phyloP scores from a whole-genome alignment of 2,797 vertebrate genomes.

The Tadarida brasiliensis region DNA sequence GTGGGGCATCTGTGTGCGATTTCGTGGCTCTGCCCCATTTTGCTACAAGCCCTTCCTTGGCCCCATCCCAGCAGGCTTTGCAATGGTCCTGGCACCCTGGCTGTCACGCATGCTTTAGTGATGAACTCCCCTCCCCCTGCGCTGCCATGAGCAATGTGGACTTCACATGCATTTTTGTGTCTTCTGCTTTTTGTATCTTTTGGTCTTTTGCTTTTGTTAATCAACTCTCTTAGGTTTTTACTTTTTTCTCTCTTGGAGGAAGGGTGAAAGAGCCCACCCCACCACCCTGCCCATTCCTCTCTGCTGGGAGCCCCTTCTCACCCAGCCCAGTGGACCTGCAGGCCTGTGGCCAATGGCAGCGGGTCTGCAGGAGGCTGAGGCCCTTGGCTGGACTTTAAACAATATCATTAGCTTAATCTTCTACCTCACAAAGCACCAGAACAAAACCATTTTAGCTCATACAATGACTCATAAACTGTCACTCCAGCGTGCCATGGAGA shows the following conservation, averaged over 20 bases:
- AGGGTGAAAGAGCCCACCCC: background rate
- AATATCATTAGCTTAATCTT: background rate
- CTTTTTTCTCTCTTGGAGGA: slow-evolving; percentile 34
- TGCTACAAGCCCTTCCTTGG: background rate
- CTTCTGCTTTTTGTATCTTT: slow-evolving; percentile 11
- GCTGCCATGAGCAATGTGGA: background rate
- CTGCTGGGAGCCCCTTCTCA: background rate
- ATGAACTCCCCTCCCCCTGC: slow-evolving; percentile 14
- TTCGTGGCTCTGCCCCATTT: background rate
- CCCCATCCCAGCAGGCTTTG: background rate
- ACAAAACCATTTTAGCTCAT: background rate
- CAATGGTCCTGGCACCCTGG: background rate
- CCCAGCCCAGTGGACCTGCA: too few species aligned
- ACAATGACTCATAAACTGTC: background rate
- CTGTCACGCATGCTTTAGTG: slow-evolving; percentile 49
- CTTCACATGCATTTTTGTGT: background rate
- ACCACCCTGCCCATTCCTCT: background rate
- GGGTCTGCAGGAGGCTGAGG: background rate
- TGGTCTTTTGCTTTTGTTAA: slow-evolving; percentile 34
- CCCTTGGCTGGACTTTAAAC: background rate
- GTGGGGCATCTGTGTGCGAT: background rate
- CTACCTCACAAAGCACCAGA: background rate
- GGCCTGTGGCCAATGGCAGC: background rate
- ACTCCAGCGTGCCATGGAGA: background rate
- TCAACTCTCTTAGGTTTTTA: background rate